Evolutionary conservation across 2,113 vertebrate genomes (phyloP).

Genomic region (Hepsetus odoe): DNA sequence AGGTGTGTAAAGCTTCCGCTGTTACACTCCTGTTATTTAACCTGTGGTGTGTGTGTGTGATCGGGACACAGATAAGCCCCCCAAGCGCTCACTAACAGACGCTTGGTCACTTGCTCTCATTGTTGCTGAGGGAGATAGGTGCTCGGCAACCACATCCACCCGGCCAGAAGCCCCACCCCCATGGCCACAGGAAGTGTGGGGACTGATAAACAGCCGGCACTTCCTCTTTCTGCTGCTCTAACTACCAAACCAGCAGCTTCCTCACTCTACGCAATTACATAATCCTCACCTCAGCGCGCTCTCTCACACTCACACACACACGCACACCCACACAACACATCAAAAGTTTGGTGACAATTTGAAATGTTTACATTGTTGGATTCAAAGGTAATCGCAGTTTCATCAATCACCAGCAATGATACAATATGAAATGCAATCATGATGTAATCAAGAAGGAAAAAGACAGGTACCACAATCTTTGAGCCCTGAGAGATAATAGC

Average conservation of each 20-base stretch:
- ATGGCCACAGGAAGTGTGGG: conserved; percentile 75
- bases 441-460: too few relatives aligned
- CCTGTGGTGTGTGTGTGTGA: conserved; percentile 59
- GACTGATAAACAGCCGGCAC: conserved; percentile 67
- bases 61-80: conserved; percentile 60
- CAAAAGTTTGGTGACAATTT: neutral
- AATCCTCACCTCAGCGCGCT: conserved; percentile 50
- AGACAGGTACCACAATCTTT: too few relatives aligned
- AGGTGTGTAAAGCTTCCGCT: conserved; percentile 57
- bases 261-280: conserved; percentile 57
- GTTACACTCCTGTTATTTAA: conserved; percentile 69
- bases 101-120: conserved; percentile 56
- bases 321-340: neutral
- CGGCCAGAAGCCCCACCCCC: conserved; percentile 43
- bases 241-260: conserved; percentile 57
- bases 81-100: conserved; percentile 67
- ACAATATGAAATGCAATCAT: too few relatives aligned
- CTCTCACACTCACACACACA: conserved; percentile 16
- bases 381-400: too few relatives aligned
- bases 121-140: conserved; percentile 64
- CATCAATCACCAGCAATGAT: too few relatives aligned
- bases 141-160: conserved; percentile 59
- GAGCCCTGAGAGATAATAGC: too few relatives aligned
- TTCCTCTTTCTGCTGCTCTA: conserved; percentile 73
- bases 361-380: neutral